Evolutionary conservation across 2,888 invertebrate species (phyloP), one percentile per base, ranked within the genome.

Genomic region (Aelia acuminata): DNA sequence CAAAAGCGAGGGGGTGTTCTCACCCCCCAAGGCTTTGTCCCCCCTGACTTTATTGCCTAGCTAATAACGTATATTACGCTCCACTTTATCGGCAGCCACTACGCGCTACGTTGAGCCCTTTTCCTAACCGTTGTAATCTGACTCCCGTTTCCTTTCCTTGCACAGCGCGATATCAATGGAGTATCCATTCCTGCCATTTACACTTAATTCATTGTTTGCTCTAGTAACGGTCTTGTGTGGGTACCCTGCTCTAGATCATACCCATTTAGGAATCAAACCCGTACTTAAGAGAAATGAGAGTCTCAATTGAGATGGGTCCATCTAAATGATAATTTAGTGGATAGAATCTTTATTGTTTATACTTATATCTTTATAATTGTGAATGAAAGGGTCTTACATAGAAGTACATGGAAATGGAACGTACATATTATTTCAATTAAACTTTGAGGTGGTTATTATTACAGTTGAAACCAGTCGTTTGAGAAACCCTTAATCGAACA

Each of bases 41-140:
- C 57, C 15, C 39, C 39, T 57, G 57, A 85, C 85, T 85, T 85
- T 50, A 85, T 85, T 85, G 53, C 50, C 39, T 35, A n/a, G n/a
- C 53, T 85, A 85, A 85, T 85, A 85, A 85, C 85, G 85, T 35
- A 31, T 39, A 85, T 85, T 85, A 53, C 57, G 3, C 10, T 35
- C 80, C 39, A 22, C 80, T 80, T 80, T 80, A 80, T 39, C 43
- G 63, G 39, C 75, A 75, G 75, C 75, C 39, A 39, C 75, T 35
- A 3, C 7, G 22, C n/a, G 22, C n/a, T 80, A 80, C 80, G 80
- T 80, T 80, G n/a, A 80, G 43, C 80, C 80, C 80, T 43, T 80
- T 7, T 22, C 43, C 43, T 20, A 70, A 26, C 63, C 63, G 31
- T 70, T 70, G 80, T 43, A 80, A 80, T 11, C 35, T 47, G 80